Percentiles rank a stretch among this genome's conserved stretches.
These are phyloP conservation scores for Erebia epiphron DNA, from an alignment of 2,888 invertebrate genomes.

Conservation along the genomic window DNA sequence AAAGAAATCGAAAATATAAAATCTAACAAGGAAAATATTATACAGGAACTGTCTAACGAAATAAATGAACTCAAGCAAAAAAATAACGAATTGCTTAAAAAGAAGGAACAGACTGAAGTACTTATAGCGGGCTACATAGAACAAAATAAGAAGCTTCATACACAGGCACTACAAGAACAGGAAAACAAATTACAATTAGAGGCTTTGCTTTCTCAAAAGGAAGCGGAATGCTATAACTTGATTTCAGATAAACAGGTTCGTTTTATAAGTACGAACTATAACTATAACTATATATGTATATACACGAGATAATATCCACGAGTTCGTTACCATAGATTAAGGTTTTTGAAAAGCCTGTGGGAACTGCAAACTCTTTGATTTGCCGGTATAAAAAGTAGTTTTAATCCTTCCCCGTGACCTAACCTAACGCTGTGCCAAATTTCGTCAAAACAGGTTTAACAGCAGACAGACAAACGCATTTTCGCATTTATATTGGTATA, in stretches of 20 bases:
- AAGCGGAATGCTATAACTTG: conserved; percentile 37
- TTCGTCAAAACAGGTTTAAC: too few species aligned
- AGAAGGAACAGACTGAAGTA: conserved; percentile 42
- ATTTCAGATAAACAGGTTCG: conserved; percentile 62
- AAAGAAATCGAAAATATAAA: conserved; percentile 50
- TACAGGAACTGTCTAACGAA: conserved; percentile 47
- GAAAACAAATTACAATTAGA: conserved; percentile 40
- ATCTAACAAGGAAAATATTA: conserved; percentile 45
- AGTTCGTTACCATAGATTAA: too few species aligned
- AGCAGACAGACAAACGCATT: too few species aligned
- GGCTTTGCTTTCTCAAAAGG: conserved; percentile 39
- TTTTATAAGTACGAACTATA: conserved; percentile 34
- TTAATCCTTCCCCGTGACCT: too few species aligned
- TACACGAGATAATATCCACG: too few species aligned
- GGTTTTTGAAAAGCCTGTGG: too few species aligned
- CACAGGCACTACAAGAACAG: conserved; percentile 42
- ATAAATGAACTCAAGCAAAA: conserved; percentile 48
- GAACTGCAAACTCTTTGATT: too few species aligned
- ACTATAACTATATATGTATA: too few species aligned
- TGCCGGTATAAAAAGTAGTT: too few species aligned
- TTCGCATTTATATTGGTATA: background rate
- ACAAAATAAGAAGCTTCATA: conserved; percentile 45
- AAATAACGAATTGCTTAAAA: conserved; percentile 48
- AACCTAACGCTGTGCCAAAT: too few species aligned
- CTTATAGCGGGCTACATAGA: conserved; percentile 41